These are phyloP conservation scores for Amblyopsis hoosieri DNA, from an alignment of 2,797 vertebrate genomes.

Conservation along the genomic window DNA sequence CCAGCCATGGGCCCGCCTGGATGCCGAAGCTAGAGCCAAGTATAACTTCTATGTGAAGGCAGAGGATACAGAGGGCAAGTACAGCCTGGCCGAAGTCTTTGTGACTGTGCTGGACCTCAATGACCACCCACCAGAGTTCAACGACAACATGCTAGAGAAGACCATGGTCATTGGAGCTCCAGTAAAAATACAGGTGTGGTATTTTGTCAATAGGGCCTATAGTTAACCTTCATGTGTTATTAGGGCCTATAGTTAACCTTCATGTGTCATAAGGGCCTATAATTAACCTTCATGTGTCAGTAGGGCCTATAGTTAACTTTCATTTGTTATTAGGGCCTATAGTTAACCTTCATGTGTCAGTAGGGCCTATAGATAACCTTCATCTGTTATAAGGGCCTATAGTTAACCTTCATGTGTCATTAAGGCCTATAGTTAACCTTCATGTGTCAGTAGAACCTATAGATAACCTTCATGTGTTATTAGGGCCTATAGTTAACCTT, in stretches of 20 bases:
- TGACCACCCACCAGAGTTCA: slow-evolving; percentile 94
- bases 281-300: no score
- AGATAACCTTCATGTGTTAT: no score
- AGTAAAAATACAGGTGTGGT: slow-evolving; percentile 89
- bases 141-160: slow-evolving; percentile 88
- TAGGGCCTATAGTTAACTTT: no score
- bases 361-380: no score
- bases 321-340: no score
- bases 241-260: no score
- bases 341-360: no score
- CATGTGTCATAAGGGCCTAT: no score
- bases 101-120: slow-evolving; percentile 92
- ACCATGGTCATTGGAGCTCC: slow-evolving; percentile 92
- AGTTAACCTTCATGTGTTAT: no score
- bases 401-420: slow-evolving; percentile 50
- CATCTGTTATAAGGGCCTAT: slow-evolving; percentile 40
- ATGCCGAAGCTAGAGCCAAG: slow-evolving; percentile 89
- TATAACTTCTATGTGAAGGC: slow-evolving; percentile 97
- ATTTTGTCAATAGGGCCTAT: neutral
- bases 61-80: slow-evolving; percentile 91
- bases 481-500: no score
- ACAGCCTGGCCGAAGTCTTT: slow-evolving; percentile 92
- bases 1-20: slow-evolving; percentile 93
- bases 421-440: no score
- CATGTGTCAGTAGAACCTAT: no score